Percentiles rank a stretch among this genome's conserved stretches.
Conservation (phyloP, 2,113 vertebrate species). For the Capra hircus region DNA sequence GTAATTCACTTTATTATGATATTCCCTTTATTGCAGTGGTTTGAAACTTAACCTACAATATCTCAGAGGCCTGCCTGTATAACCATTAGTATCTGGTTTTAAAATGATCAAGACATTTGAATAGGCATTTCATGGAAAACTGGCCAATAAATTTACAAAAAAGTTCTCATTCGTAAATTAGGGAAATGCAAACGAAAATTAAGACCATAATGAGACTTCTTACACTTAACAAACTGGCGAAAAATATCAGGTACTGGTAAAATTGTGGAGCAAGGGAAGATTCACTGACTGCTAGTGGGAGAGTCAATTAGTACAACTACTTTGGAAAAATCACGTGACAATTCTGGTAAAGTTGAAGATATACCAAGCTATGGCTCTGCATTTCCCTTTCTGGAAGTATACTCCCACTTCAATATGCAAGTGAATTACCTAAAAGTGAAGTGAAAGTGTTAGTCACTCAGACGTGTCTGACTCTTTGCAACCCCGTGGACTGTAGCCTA, state of each 20-base stretch:
- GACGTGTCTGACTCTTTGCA: rapidly evolving
- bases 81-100: neutral
- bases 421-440: neutral
- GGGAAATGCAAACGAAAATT: conserved; percentile 9
- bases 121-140: neutral
- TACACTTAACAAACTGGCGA: neutral
- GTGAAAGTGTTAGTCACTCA: neutral
- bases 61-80: neutral
- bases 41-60: neutral
- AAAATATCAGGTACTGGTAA: neutral
- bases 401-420: neutral
- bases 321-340: neutral
- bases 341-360: neutral
- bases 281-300: neutral
- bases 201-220: neutral
- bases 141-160: neutral
- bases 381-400: neutral
- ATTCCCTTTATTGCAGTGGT: neutral
- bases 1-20: neutral
- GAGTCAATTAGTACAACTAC: neutral
- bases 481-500: neutral
- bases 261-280: neutral
- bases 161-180: neutral
- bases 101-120: neutral
- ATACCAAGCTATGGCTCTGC: neutral